Percentiles rank a stretch among this genome's conserved stretches.
Evolutionary conservation across 1,140 invertebrate genomes (phyloP).

Genomic region (Tachypleus tridentatus): DNA sequence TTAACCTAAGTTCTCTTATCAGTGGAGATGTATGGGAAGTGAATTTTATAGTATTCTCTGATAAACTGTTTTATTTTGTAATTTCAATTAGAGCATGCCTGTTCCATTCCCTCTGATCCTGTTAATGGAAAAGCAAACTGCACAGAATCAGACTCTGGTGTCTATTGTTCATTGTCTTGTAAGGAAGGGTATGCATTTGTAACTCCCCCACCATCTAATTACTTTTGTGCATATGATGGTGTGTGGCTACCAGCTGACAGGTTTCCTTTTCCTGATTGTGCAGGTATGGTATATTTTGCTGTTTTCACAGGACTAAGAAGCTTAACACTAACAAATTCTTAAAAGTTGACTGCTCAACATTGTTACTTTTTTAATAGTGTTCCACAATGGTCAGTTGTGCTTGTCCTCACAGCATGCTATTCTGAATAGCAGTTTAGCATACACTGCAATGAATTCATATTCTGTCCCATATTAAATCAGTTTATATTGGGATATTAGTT

Average conservation of each 20-base stretch:
- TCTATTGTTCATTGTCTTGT: constrained; percentile 45
- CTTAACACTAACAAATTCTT: too few species aligned
- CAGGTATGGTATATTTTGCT: constrained; percentile 32
- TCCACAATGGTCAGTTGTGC: too few species aligned
- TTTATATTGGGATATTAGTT: too few species aligned
- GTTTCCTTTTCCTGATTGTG: constrained; percentile 46
- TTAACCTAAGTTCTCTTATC: too few species aligned
- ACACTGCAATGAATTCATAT: too few species aligned
- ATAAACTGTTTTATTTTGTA: constrained; percentile 1
- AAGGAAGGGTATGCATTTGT: constrained; percentile 48
- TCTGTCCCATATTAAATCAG: too few species aligned
- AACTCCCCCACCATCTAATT: constrained; percentile 35
- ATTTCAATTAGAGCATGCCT: constrained; percentile 40
- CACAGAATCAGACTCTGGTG: constrained; percentile 33
- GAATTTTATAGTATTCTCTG: not conserved
- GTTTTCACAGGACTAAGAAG: too few species aligned
- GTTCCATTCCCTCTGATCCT: constrained; percentile 41
- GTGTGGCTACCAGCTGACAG: constrained; percentile 34
- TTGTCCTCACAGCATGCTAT: too few species aligned
- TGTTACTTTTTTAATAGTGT: too few species aligned
- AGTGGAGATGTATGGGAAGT: too few species aligned
- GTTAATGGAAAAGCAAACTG: constrained; percentile 46
- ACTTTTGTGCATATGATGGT: constrained; percentile 40
- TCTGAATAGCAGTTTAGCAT: too few species aligned
- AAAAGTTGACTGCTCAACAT: too few species aligned